These are phyloP conservation scores for Nematolebias whitei DNA, from an alignment of 2,113 vertebrate species.

Conservation along the genomic window DNA sequence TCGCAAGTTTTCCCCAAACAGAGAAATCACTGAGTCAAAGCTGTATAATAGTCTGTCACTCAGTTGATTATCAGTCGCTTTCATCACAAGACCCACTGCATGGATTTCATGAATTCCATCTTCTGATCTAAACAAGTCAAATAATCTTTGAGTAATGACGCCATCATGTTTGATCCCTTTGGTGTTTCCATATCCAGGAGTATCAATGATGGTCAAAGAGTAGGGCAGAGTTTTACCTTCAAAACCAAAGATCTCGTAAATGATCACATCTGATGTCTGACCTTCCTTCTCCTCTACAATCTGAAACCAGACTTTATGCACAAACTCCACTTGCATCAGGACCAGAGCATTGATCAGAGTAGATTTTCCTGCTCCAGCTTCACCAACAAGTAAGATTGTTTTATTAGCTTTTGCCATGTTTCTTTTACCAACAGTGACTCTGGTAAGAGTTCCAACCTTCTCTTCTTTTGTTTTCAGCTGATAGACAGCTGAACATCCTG, in stretches of 20 bases:
- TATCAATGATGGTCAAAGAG: slow-evolving; percentile 24
- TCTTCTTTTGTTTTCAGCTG: not conserved
- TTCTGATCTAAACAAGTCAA: not conserved
- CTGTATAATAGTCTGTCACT: not conserved
- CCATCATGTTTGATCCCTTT: not conserved
- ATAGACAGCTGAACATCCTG: not conserved
- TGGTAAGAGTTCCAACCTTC: not conserved
- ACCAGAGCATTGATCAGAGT: not conserved
- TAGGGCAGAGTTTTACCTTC: not conserved
- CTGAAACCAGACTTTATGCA: slow-evolving; percentile 8
- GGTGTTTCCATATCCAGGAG: slow-evolving; percentile 5
- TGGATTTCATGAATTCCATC: slow-evolving; percentile 7
- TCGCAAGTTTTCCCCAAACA: slow-evolving; percentile 16
- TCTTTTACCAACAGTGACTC: not conserved
- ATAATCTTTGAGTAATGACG: not conserved
- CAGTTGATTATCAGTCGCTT: slow-evolving; percentile 5
- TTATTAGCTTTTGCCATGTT: not conserved
- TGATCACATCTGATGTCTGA: not conserved
- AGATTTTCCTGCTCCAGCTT: slow-evolving; percentile 1
- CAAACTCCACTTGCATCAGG: not conserved
- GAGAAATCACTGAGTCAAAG: not conserved
- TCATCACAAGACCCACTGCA: slow-evolving; percentile 22
- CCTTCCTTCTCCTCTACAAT: not conserved
- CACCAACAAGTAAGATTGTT: not conserved
- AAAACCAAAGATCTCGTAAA: not conserved